These are phyloP conservation scores for Abrostola triplasia DNA, from an alignment of 2,888 invertebrate species.

Conservation along the genomic window DNA sequence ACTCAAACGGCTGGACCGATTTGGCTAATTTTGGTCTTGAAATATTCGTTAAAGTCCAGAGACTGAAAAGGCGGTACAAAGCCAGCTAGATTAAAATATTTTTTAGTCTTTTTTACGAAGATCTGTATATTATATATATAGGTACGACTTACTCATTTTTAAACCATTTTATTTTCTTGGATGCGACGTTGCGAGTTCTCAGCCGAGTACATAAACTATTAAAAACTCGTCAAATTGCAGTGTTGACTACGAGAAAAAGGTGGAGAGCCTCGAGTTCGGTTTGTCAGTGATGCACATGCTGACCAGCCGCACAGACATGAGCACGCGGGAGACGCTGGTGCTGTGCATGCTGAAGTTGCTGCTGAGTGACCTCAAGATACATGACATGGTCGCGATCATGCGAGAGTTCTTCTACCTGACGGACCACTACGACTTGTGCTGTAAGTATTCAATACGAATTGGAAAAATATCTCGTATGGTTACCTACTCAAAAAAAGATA, in stretches of 20 bases:
- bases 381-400: conserved; percentile 75
- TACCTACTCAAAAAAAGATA: no score
- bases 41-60: no score
- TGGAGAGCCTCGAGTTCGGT: conserved; percentile 72
- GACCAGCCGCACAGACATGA: conserved; percentile 52
- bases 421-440: conserved; percentile 71
- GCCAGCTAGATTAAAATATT: no score
- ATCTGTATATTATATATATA: no score
- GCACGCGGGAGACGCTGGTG: conserved; percentile 66
- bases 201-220: not conserved
- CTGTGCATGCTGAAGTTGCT: conserved; percentile 72
- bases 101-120: no score
- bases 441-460: conserved; percentile 54
- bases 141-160: not conserved
- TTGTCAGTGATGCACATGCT: conserved; percentile 73
- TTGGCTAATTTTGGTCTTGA: no score
- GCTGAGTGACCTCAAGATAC: conserved; percentile 68
- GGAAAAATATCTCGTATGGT: no score
- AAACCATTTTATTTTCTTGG: no score
- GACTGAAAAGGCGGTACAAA: no score
- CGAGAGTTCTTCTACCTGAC: conserved; percentile 72
- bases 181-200: no score
- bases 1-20: no score
- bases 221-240: conserved; percentile 56
- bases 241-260: conserved; percentile 69